A percentile compares a stretch with the other conserved stretches of the same genome.
Evolutionary conservation across 2,113 vertebrate species (phyloP).

Genomic region (Pomatostomus ruficeps): DNA sequence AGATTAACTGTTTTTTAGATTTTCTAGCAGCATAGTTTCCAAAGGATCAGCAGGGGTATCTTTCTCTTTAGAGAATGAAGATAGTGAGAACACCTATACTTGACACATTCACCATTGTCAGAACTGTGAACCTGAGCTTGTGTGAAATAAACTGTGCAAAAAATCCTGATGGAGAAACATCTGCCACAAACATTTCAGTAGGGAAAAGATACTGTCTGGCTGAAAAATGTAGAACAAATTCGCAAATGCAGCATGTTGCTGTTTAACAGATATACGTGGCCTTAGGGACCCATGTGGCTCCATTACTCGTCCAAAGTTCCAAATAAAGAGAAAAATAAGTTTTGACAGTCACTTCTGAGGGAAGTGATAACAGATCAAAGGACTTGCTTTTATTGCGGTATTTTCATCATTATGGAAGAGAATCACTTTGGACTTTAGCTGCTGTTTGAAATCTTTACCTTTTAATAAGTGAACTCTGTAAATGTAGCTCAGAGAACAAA

Average conservation of each 20-base stretch:
- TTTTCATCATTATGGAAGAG: constrained; percentile 73
- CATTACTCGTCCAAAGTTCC: constrained; percentile 47
- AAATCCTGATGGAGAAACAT: constrained; percentile 20
- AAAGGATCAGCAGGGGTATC: not conserved
- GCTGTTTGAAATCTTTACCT: constrained; percentile 76
- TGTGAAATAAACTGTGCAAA: constrained; percentile 33
- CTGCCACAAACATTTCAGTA: not conserved
- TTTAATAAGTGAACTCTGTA: constrained; percentile 82
- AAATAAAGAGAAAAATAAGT: constrained; percentile 64
- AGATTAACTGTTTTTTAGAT: not conserved
- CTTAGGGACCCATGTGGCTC: constrained; percentile 40
- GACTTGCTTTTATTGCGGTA: constrained; percentile 65
- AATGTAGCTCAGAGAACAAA: constrained; percentile 78
- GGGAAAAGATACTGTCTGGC: not conserved
- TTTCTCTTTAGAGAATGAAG: not conserved
- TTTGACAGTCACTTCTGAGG: constrained; percentile 56
- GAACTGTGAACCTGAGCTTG: not conserved
- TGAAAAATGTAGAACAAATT: constrained; percentile 12
- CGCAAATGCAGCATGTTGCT: constrained; percentile 33
- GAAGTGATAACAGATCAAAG: constrained; percentile 76
- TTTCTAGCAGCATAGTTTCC: not conserved
- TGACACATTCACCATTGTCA: not conserved
- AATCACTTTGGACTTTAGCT: constrained; percentile 71
- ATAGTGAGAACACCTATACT: not conserved
- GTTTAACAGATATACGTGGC: constrained; percentile 47